phyloP scores from a whole-genome alignment of 2,888 invertebrate species.

The Lochmaea capreae region DNA sequence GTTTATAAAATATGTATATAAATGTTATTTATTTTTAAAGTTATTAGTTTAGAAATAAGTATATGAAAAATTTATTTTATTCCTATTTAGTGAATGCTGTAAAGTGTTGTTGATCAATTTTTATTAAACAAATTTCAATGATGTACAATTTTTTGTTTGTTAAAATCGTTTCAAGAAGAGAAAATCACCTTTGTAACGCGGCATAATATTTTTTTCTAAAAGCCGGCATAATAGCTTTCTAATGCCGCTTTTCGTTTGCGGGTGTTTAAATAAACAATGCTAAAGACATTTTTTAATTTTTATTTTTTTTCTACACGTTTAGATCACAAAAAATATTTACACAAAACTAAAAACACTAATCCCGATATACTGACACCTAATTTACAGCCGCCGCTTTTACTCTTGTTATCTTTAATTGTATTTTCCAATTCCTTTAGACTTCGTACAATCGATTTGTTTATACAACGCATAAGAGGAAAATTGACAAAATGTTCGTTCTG shows the following conservation, averaged over 20 bases:
- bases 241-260: neutral
- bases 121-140: slow-evolving; percentile 34
- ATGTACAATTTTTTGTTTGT: slow-evolving; percentile 20
- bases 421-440: slow-evolving; percentile 68
- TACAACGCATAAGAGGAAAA: slow-evolving; percentile 79
- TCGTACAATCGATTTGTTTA: slow-evolving; percentile 75
- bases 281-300: neutral
- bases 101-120: slow-evolving; percentile 40
- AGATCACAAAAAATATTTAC: slow-evolving; percentile 12
- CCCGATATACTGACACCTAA: neutral
- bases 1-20: slow-evolving; percentile 54
- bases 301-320: neutral
- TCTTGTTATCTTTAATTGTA: slow-evolving; percentile 47
- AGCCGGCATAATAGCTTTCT: too few species aligned
- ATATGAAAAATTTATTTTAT: slow-evolving; percentile 42
- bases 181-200: too few species aligned
- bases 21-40: slow-evolving; percentile 54
- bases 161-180: neutral
- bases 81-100: slow-evolving; percentile 39
- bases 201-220: too few species aligned
- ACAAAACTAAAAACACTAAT: slow-evolving; percentile 5
- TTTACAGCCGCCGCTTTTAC: slow-evolving; percentile 8
- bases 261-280: slow-evolving; percentile 4
- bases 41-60: slow-evolving; percentile 45
- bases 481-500: slow-evolving; percentile 68